Evolutionary conservation across 1,140 invertebrate genomes (phyloP), one percentile per base, ranked within the genome.

Genomic region (Lepidostoma basale): DNA sequence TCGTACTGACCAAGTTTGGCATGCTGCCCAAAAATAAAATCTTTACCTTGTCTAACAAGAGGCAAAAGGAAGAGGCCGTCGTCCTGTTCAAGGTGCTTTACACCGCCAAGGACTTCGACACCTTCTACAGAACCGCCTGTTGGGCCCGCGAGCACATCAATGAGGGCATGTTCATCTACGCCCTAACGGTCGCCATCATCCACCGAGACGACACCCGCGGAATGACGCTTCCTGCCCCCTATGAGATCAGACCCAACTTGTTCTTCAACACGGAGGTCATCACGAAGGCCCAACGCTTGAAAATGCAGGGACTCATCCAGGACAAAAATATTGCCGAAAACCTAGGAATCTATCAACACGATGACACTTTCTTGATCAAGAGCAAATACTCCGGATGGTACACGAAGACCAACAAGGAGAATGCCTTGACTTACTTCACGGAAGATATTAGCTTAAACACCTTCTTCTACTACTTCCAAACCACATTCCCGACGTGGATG

Each of bases 401-500:
- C 69, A 70, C 84, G 1, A 69, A 72, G 54, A 75, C 78, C 25
- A 83, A 86, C 65, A 79, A 82, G 12, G 88, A 91, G 67, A 83
- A 87, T 73, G 77, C 83, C 49, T 67, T 92, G 12, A 84, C 87
- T 33, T 92, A 93, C 79, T 92, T 90, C 78, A 88, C 85, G 39
- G 89, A 92, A 76, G 91, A 91, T 75, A 81, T 88, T 65, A 84
- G 85, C 40, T 78, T 91, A 9, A 92, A 92, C 77, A 80, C 86
- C n/a, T 90, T 85, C 76, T 89, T 92, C 80, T 90, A 86, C 77
- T 88, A 90, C 70, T 79, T 88, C 75, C 87, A 90, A 72, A 75
- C 87, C 28, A 78, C 85, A 40, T 81, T 77, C 47, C 84, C 86
- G 1, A 79, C 79, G 78, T 86, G 84, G 83, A 74, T 83, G 40